Conservation (phyloP, 2,888 invertebrate genomes). For the Scaptomyza tumidula region DNA sequence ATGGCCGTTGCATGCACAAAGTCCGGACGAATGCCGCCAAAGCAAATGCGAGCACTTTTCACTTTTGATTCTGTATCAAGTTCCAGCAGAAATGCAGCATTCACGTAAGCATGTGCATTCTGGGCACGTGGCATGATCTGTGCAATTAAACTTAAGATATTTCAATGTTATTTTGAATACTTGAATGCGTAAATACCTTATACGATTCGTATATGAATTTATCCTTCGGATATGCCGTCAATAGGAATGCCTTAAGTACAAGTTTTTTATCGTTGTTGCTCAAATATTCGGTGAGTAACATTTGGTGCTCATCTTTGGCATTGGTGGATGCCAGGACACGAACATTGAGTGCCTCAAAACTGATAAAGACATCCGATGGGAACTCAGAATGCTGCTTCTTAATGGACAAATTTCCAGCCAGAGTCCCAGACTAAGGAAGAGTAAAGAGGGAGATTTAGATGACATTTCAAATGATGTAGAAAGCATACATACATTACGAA, state of each 20-base stretch:
- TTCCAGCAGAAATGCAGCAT: conserved; percentile 89
- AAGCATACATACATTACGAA: conserved; percentile 87
- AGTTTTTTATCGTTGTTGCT: conserved; percentile 87
- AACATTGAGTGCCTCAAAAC: conserved; percentile 83
- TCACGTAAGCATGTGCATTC: conserved; percentile 91
- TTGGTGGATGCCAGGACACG: conserved; percentile 62
- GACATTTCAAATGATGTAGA: background rate
- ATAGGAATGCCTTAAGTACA: conserved; percentile 87
- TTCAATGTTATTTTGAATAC: background rate
- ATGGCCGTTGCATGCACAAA: conserved; percentile 87
- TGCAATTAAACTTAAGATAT: background rate
- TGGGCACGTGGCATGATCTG: conserved; percentile 90
- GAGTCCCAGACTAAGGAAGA: conserved; percentile 86
- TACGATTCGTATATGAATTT: conserved; percentile 87
- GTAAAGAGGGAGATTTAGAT: background rate
- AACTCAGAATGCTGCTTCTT: conserved; percentile 89
- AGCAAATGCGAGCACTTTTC: conserved; percentile 86
- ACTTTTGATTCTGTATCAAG: conserved; percentile 84
- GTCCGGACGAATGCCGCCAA: conserved; percentile 87
- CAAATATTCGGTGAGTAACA: conserved; percentile 86
- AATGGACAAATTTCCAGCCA: conserved; percentile 89
- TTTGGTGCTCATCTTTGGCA: conserved; percentile 85
- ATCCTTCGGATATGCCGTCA: conserved; percentile 86
- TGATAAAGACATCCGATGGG: conserved; percentile 88
- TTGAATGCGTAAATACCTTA: conserved; percentile 85